Evolutionary conservation across 2,113 vertebrate genomes (phyloP), one percentile per base, ranked within the genome.

Genomic region (Campylorhamphus procurvoides): DNA sequence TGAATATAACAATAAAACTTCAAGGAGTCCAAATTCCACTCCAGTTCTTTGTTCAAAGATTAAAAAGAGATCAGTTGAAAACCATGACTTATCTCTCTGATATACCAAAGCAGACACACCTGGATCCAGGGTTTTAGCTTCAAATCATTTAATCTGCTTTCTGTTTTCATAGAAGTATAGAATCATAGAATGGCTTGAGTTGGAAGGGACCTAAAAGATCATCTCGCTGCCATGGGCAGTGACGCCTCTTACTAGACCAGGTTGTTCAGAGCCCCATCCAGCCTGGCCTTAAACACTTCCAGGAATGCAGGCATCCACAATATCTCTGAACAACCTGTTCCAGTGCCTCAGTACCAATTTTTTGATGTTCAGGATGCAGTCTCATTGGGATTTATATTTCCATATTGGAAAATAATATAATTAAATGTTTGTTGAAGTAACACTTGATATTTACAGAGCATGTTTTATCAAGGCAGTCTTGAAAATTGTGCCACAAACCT

Each of bases 391-490:
- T 92, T 90, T 80, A 37, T 77, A 72, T 83, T 86, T 90, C 55
- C 39, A 72, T 9, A 35, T 3, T 60, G n/a, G 73, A 86, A 94
- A 90, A 94, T 39, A 67, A 50, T 42, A 42, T 18, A 90, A 82
- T 86, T 50, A 83, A 80, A 52, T 88, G 7, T 31, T 90, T 88
- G 52, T 80, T 90, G 56, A 86, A 97, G 31, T 56, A 84, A 74
- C 31, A 27, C n/a, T 88, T 87, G 76, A 78, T 66, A 50, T 93
- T 96, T 84, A 75, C 27, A 77, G 64, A 81, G 12, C 27, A 33
- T 33, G 5, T 68, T 93, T 86, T 77, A 68, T 84, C 49, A 77
- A 81, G n/a, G 7, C 22, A 58, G 20, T 56, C 49, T 37, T 85
- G 71, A 89, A 96, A 95, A 94, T 63, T 63, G 14, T 33, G 37